Evolutionary conservation across 2,113 vertebrate genomes (phyloP).

Genomic region (Monopterus albus): DNA sequence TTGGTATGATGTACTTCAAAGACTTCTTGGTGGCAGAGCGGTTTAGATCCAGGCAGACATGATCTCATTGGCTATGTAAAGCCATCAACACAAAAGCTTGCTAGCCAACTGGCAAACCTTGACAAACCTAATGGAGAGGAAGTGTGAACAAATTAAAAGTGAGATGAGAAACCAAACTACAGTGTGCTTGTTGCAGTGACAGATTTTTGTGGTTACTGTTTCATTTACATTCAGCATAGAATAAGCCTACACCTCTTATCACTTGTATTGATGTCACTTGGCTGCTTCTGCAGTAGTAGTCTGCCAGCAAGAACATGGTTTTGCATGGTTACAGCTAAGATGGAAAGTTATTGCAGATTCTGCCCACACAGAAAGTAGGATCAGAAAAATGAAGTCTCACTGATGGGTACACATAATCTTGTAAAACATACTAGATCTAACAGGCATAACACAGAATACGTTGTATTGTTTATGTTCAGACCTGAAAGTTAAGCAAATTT

Average conservation of each 20-base stretch:
- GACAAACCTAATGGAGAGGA: slow-evolving; percentile 40
- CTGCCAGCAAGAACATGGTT: too few relatives aligned
- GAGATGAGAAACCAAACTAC: slow-evolving; percentile 8
- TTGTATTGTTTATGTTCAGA: too few relatives aligned
- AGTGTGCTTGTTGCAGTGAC: background rate
- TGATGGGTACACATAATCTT: too few relatives aligned
- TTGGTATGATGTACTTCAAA: slow-evolving; percentile 15
- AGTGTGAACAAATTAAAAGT: slow-evolving; percentile 23
- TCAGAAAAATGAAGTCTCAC: too few relatives aligned
- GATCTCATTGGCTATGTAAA: slow-evolving; percentile 26
- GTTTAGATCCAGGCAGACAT: slow-evolving; percentile 9
- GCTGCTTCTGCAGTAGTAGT: background rate
- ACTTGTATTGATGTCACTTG: background rate
- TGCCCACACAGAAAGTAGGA: too few relatives aligned
- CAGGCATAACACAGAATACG: too few relatives aligned
- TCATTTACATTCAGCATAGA: slow-evolving; percentile 5
- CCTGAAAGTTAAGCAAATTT: too few relatives aligned
- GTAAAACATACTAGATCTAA: too few relatives aligned
- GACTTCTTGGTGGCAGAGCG: slow-evolving; percentile 10
- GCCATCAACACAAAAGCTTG: slow-evolving; percentile 7
- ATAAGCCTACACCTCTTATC: background rate
- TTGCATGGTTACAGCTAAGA: too few relatives aligned
- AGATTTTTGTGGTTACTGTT: slow-evolving; percentile 11
- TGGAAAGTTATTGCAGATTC: too few relatives aligned
- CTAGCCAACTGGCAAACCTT: slow-evolving; percentile 2